phyloP scores from a whole-genome alignment of 2,113 vertebrate species.

The Asarcornis scutulata region DNA sequence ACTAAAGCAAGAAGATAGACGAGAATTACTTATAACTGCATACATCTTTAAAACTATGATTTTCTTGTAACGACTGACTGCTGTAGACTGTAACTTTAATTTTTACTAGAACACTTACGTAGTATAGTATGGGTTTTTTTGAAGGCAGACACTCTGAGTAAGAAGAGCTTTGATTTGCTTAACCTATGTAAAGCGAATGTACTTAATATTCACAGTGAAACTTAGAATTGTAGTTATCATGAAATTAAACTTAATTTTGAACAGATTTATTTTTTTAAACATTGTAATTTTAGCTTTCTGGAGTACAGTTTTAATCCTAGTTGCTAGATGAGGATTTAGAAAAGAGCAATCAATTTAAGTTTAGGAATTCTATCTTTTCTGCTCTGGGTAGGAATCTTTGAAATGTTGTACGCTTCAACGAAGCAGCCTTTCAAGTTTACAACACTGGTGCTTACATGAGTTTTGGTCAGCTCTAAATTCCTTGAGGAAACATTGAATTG shows the following conservation, averaged over 20 bases:
- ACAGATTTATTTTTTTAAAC: not conserved
- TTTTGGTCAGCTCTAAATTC: not conserved
- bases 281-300: not conserved
- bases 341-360: not conserved
- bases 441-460: not conserved
- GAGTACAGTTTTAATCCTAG: not conserved
- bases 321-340: not conserved
- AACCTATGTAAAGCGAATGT: not conserved
- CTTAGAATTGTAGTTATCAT: not conserved
- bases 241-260: not conserved
- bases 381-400: not conserved
- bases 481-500: not conserved
- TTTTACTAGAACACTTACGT: not conserved
- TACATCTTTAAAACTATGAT: not conserved
- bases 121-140: fast-evolving
- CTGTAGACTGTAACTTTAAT: not conserved
- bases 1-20: not conserved
- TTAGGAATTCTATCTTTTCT: not conserved
- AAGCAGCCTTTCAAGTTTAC: not conserved
- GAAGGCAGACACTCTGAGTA: not conserved
- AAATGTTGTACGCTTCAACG: not conserved
- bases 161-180: not conserved
- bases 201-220: not conserved
- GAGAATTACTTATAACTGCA: not conserved
- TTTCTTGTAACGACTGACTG: not conserved